Conservation (phyloP, 2,113 vertebrate genomes). For the Tupaia chinensis region DNA sequence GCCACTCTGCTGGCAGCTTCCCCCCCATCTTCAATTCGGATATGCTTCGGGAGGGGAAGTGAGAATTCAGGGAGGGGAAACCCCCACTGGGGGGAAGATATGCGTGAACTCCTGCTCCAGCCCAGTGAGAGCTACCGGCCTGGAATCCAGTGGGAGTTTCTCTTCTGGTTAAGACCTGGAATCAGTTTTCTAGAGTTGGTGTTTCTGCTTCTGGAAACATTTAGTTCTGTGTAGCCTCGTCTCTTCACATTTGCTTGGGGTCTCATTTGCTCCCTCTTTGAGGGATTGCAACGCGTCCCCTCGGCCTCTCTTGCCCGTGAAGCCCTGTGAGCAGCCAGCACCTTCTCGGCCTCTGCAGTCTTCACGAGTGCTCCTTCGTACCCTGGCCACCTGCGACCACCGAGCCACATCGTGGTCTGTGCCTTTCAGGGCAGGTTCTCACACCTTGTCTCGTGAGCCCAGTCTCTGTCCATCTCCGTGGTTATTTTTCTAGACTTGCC, state of each 20-base stretch:
- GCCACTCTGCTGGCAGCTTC: background rate
- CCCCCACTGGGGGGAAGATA: background rate
- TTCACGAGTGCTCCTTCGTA: background rate
- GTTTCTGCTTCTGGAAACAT: background rate
- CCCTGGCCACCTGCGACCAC: background rate
- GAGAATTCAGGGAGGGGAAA: background rate
- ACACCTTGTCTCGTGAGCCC: background rate
- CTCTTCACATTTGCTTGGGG: background rate
- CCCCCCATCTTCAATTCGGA: background rate
- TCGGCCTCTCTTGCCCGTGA: background rate
- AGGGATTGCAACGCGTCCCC: background rate
- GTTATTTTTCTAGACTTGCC: background rate
- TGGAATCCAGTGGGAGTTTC: background rate
- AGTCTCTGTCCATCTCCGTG: rapidly evolving
- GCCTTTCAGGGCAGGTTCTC: background rate
- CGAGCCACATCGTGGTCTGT: background rate
- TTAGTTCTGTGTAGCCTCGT: background rate
- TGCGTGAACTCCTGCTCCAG: background rate
- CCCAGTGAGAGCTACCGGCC: background rate
- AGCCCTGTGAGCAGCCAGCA: background rate
- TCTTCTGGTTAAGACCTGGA: background rate
- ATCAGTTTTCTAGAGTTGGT: background rate
- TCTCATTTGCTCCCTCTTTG: background rate
- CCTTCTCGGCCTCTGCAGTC: background rate
- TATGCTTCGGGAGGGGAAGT: background rate